Base-by-base conservation (phyloP, 37 sponge, comb jelly and placozoan genomes). In the Geodia barretti region DNA sequence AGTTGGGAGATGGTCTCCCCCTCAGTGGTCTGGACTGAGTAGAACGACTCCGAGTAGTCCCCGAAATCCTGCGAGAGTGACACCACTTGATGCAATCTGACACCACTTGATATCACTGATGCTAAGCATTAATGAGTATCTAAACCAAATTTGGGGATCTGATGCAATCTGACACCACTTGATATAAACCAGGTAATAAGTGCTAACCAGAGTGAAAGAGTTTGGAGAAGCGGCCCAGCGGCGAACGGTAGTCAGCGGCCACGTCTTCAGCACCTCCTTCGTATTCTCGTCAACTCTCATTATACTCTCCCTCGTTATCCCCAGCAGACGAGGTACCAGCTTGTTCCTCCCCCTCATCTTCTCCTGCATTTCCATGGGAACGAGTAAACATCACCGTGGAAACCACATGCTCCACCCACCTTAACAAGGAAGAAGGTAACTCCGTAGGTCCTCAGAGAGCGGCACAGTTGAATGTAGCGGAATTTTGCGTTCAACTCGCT, bases 1-100 rank as follows among this genome's bases (percentile, higher is more conserved):
- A 99, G 87, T 76, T n/a, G 99, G 1, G 99, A 99, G 60, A 95
- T 99, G 84, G 89, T 91, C 87, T 99, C 99, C n/a, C 99, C 99
- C 91, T 99, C 99, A 36, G 94, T 91, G 11, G 97, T 96, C 86
- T 96, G 97, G 19, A 97, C 95, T 0, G 95, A 92, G 83, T 97
- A 97, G 84, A 86, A 97, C 3, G 97, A 94, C 74, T 97, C 95
- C 19, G 95, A 92, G 43, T 97, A 97, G 79, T 97, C 97, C 14
- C 97, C 97, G 82, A 97, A 97, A 67, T 97, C 97, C 73, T 93
- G 89, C 79, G 54, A 14, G 7, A 14, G 14, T 7, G 66, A 65
- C n/a, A n/a, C n/a, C n/a, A n/a, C n/a, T 21, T 21, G 19, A 20
- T 21, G 14, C 20, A 59, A 59, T 59, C 19, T 14, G 20, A 21